phyloP scores from a whole-genome alignment of 2,888 invertebrate species.

The Tromatobia lineatoria region DNA sequence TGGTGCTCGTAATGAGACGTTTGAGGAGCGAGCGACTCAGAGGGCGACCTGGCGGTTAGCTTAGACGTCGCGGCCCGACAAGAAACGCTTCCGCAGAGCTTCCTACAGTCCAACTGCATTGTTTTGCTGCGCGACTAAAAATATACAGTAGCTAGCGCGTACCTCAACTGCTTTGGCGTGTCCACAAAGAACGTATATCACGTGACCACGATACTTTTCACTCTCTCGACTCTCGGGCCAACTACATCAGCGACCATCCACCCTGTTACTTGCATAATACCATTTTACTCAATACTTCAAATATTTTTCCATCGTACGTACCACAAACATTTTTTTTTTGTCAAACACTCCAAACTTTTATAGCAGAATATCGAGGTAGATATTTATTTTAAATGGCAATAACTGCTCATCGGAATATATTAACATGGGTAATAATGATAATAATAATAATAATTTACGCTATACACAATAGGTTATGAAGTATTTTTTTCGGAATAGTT shows the following conservation, averaged over 20 bases:
- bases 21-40: background rate
- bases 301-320: background rate
- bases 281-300: slow-evolving; percentile 23
- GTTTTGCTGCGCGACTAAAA: slow-evolving; percentile 82
- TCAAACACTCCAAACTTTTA: background rate
- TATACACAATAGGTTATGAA: too few relatives aligned
- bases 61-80: slow-evolving; percentile 36
- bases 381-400: background rate
- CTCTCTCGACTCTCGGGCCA: slow-evolving; percentile 71
- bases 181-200: slow-evolving; percentile 73
- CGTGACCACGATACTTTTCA: slow-evolving; percentile 80
- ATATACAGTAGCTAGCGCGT: slow-evolving; percentile 76
- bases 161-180: slow-evolving; percentile 79
- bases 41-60: slow-evolving; percentile 25
- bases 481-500: too few relatives aligned
- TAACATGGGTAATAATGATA: background rate
- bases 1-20: slow-evolving; percentile 11
- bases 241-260: slow-evolving; percentile 1
- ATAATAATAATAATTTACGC: too few relatives aligned
- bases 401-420: background rate
- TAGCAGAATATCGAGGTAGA: background rate
- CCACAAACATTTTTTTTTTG: background rate
- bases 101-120: slow-evolving; percentile 82
- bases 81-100: slow-evolving; percentile 73
- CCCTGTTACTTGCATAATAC: slow-evolving; percentile 16